These are phyloP conservation scores for Drosophila austrosaltans DNA, from an alignment of 2,888 invertebrate species.

Conservation along the genomic window DNA sequence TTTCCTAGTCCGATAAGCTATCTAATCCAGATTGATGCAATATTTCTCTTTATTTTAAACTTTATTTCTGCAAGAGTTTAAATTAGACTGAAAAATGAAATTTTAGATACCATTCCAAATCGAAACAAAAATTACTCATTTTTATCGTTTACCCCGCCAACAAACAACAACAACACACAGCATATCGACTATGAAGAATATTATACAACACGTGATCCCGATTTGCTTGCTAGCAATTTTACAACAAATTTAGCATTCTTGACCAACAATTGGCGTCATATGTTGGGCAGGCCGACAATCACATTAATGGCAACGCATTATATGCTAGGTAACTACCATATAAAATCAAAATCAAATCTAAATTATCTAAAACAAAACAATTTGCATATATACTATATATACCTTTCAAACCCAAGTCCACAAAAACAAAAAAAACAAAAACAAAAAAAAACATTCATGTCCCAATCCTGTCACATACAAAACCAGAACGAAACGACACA, in stretches of 20 bases:
- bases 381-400: slow-evolving; percentile 16
- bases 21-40: neutral
- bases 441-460: too few species aligned
- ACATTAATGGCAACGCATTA: slow-evolving; percentile 93
- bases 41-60: too few species aligned
- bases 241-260: slow-evolving; percentile 97
- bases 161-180: slow-evolving; percentile 83
- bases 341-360: slow-evolving; percentile 21
- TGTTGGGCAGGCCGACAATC: slow-evolving; percentile 97
- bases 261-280: slow-evolving; percentile 98
- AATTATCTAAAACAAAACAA: slow-evolving; percentile 15
- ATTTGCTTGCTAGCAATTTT: slow-evolving; percentile 96
- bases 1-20: too few species aligned
- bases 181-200: slow-evolving; percentile 96
- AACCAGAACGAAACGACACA: slow-evolving; percentile 1
- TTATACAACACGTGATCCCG: slow-evolving; percentile 98
- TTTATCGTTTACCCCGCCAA: slow-evolving; percentile 30
- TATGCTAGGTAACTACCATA: slow-evolving; percentile 89
- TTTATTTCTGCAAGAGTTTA: neutral
- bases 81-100: slow-evolving; percentile 14
- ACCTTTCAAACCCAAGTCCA: neutral
- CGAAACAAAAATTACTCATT: slow-evolving; percentile 16
- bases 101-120: slow-evolving; percentile 15
- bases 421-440: neutral
- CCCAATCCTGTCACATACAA: too few species aligned